Conservation (phyloP, 2,797 vertebrate genomes). For the Pangasius larnaudii region DNA sequence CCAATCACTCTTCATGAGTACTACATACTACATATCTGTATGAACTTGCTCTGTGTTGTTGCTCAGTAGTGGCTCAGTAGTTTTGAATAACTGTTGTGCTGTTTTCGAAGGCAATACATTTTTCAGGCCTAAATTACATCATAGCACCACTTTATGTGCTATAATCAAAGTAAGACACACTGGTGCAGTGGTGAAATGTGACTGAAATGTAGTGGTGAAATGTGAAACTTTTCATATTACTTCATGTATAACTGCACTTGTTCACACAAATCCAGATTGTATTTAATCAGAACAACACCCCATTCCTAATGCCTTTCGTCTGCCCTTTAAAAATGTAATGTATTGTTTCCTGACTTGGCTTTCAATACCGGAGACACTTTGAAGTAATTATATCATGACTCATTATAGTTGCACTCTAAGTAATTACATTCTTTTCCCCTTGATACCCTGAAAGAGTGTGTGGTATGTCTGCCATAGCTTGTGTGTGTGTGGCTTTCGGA, state of each 20-base stretch:
- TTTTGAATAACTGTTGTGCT: background rate
- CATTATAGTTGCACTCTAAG: background rate
- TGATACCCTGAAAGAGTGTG: conserved; percentile 5
- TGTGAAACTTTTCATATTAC: background rate
- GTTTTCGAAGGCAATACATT: background rate
- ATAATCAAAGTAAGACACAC: background rate
- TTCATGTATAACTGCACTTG: background rate
- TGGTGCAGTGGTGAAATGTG: background rate
- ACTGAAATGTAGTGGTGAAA: background rate
- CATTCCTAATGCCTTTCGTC: background rate
- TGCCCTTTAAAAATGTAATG: background rate
- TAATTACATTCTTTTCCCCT: conserved; percentile 1
- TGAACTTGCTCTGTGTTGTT: background rate
- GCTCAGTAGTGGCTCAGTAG: background rate
- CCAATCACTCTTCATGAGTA: background rate
- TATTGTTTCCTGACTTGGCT: conserved; percentile 2
- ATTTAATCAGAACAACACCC: background rate
- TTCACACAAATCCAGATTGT: background rate
- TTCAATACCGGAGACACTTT: background rate
- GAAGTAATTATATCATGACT: conserved; percentile 8
- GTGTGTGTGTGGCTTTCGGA: conserved; percentile 10
- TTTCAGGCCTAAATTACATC: background rate
- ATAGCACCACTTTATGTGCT: background rate
- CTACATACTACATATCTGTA: background rate
- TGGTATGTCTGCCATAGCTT: conserved; percentile 22